phyloP scores from a whole-genome alignment of 2,797 vertebrate species.

The Sus cebifrons region DNA sequence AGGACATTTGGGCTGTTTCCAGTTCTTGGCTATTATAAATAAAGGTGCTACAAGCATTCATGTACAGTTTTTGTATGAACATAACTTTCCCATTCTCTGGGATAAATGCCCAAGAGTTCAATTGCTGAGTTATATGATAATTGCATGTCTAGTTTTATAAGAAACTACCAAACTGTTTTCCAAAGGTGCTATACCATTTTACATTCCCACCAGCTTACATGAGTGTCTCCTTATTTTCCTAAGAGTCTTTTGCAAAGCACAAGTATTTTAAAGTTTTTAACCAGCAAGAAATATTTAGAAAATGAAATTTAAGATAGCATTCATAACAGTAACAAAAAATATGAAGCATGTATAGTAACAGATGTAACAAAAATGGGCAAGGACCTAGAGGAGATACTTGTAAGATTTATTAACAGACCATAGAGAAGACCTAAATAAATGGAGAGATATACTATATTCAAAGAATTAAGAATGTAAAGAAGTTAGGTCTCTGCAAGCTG shows the following conservation, averaged over 20 bases:
- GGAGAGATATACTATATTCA: neutral
- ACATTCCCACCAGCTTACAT: neutral
- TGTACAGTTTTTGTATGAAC: neutral
- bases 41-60: neutral
- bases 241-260: slow-evolving; percentile 6
- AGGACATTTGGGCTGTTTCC: neutral
- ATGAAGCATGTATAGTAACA: neutral
- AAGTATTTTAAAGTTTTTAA: neutral
- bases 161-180: neutral
- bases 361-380: neutral
- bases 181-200: neutral
- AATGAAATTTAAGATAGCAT: neutral
- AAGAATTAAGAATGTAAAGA: slow-evolving; percentile 28
- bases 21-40: neutral
- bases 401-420: neutral
- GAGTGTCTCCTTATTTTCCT: neutral
- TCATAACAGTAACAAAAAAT: slow-evolving; percentile 12
- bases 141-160: neutral
- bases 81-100: neutral
- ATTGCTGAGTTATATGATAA: neutral
- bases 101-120: neutral
- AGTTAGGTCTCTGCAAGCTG: neutral
- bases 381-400: neutral
- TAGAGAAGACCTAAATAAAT: neutral
- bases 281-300: slow-evolving; percentile 36